phyloP scores from a whole-genome alignment of 2,113 vertebrate species.

The Tautogolabrus adspersus region DNA sequence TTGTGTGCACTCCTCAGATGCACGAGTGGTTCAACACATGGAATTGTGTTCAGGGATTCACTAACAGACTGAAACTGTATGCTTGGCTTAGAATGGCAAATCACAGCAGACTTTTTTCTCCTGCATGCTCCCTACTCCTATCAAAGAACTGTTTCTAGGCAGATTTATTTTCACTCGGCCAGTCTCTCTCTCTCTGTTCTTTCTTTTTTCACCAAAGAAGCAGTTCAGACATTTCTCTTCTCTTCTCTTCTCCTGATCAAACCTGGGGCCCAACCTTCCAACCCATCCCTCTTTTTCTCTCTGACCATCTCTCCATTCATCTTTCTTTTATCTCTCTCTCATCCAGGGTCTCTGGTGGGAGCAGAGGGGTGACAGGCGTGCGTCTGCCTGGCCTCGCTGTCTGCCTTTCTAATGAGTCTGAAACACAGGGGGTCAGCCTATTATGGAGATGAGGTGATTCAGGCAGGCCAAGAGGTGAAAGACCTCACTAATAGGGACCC shows the following conservation, averaged over 20 bases:
- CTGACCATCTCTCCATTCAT: conserved; percentile 51
- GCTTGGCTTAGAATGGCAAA: conserved; percentile 35
- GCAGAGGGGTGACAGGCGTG: conserved; percentile 65
- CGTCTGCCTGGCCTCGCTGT: conserved; percentile 80
- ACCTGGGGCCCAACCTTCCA: conserved; percentile 50
- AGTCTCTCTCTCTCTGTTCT: conserved; percentile 3
- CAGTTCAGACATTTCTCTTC: conserved; percentile 8
- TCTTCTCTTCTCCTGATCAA: conserved; percentile 55
- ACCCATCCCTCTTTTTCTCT: conserved; percentile 43
- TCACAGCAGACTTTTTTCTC: conserved; percentile 34
- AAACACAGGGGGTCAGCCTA: conserved; percentile 86
- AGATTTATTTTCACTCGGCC: conserved; percentile 49
- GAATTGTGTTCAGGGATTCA: conserved; percentile 13
- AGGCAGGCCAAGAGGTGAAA: conserved; percentile 83
- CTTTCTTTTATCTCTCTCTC: conserved; percentile 66
- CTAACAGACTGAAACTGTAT: conserved; percentile 6
- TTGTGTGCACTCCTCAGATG: neutral
- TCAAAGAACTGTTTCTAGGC: conserved; percentile 64
- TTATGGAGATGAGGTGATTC: conserved; percentile 89
- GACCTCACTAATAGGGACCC: conserved; percentile 83
- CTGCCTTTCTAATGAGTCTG: conserved; percentile 88
- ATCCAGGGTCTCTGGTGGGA: conserved; percentile 64
- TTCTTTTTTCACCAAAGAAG: conserved; percentile 13
- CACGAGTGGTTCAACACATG: neutral
- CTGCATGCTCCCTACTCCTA: conserved; percentile 26